These are phyloP conservation scores for Petroica traversi DNA, from an alignment of 2,113 vertebrate genomes.

Conservation along the genomic window DNA sequence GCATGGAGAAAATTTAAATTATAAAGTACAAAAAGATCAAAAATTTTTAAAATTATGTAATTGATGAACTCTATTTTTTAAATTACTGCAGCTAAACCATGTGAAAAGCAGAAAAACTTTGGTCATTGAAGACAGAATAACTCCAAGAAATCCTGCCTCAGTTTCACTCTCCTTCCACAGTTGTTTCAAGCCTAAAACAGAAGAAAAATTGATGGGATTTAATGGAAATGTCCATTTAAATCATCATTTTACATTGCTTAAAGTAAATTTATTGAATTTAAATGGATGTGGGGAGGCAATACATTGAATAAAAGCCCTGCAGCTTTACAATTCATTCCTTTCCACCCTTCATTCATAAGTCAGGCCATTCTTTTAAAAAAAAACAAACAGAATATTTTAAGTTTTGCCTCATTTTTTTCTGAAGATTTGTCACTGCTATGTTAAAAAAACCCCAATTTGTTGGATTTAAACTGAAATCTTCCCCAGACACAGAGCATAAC, in stretches of 20 bases:
- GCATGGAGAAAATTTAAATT: background rate
- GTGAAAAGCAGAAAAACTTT: background rate
- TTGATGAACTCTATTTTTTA: background rate
- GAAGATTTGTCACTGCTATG: background rate
- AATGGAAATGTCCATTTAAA: background rate
- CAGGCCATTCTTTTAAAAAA: background rate
- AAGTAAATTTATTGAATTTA: background rate
- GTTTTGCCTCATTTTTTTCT: background rate
- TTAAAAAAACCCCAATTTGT: background rate
- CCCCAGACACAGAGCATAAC: background rate
- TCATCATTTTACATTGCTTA: background rate
- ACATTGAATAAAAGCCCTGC: background rate
- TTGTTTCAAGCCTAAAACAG: background rate
- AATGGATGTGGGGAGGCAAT: background rate
- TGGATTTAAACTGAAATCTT: background rate
- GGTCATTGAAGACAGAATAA: background rate
- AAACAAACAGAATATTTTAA: background rate
- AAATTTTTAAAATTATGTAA: accelerated
- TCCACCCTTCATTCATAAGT: background rate
- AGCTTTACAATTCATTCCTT: background rate
- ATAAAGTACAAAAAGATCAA: background rate
- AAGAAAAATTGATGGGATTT: background rate
- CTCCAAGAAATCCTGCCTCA: background rate
- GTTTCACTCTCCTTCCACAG: background rate
- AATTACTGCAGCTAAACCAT: background rate